Conservation (phyloP, 1,140 invertebrate species). For the Sipha flava region DNA sequence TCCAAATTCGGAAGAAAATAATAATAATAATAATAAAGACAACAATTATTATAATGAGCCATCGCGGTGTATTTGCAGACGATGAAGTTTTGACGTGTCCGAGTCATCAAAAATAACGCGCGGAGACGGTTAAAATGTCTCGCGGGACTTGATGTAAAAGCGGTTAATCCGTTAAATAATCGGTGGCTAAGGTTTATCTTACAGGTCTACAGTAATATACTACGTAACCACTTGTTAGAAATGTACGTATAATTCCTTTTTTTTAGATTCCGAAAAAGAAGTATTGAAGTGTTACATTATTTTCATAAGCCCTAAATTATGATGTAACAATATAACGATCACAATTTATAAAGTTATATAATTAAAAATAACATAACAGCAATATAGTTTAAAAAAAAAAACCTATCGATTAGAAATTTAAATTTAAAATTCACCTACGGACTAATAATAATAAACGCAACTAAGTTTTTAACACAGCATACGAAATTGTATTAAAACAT, state of each 20-base stretch:
- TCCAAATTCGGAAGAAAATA: not conserved
- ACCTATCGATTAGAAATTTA: too few species aligned
- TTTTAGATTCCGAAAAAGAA: too few species aligned
- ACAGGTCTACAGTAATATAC: too few species aligned
- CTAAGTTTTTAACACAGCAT: not conserved
- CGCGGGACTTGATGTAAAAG: not conserved
- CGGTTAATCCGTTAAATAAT: not conserved
- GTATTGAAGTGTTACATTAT: too few species aligned
- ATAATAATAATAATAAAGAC: not conserved
- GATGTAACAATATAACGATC: too few species aligned
- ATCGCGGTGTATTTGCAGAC: not conserved
- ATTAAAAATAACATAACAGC: too few species aligned
- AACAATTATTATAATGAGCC: conserved; percentile 12
- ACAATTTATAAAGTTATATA: too few species aligned
- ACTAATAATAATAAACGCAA: not conserved
- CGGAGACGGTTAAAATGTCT: not conserved
- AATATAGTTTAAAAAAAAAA: too few species aligned
- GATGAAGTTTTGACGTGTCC: not conserved
- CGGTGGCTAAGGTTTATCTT: too few species aligned
- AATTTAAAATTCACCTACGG: not conserved
- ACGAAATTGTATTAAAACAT: not conserved
- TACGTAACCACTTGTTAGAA: too few species aligned
- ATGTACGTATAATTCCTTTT: too few species aligned
- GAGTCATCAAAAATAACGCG: not conserved
- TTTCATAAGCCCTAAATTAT: too few species aligned